Percentiles rank a stretch among this genome's conserved stretches.
phyloP scores from a whole-genome alignment of 1,140 invertebrate genomes.

The Sitobion miscanthi region DNA sequence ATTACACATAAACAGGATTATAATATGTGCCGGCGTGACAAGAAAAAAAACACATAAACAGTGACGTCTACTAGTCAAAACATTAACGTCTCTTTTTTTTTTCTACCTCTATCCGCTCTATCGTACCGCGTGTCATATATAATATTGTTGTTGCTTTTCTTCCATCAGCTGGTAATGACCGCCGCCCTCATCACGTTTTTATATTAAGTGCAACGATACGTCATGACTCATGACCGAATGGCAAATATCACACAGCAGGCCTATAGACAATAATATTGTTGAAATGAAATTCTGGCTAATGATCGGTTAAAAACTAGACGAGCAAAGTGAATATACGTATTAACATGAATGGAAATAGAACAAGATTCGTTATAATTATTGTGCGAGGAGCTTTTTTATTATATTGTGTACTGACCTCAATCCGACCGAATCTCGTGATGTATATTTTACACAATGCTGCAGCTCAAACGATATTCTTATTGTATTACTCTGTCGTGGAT shows the following conservation, averaged over 20 bases:
- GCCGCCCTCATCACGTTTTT: constrained; percentile 47
- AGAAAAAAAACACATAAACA: constrained; percentile 45
- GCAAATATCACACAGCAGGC: constrained; percentile 5
- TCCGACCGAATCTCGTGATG: neutral
- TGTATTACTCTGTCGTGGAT: neutral
- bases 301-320: neutral
- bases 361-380: neutral
- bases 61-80: constrained; percentile 47
- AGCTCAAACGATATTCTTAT: neutral
- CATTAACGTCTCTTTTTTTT: constrained; percentile 46
- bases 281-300: neutral
- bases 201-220: constrained; percentile 14
- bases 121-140: neutral
- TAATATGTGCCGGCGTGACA: constrained; percentile 41
- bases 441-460: neutral
- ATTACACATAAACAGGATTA: constrained; percentile 52
- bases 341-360: neutral
- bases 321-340: neutral
- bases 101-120: neutral
- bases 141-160: constrained; percentile 23
- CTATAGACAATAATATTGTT: neutral
- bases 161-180: constrained; percentile 44
- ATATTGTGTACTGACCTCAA: neutral
- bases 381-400: neutral
- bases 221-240: constrained; percentile 8